These are phyloP conservation scores for Pomatorhinus ruficollis DNA, from an alignment of 2,113 vertebrate species.

Conservation along the genomic window DNA sequence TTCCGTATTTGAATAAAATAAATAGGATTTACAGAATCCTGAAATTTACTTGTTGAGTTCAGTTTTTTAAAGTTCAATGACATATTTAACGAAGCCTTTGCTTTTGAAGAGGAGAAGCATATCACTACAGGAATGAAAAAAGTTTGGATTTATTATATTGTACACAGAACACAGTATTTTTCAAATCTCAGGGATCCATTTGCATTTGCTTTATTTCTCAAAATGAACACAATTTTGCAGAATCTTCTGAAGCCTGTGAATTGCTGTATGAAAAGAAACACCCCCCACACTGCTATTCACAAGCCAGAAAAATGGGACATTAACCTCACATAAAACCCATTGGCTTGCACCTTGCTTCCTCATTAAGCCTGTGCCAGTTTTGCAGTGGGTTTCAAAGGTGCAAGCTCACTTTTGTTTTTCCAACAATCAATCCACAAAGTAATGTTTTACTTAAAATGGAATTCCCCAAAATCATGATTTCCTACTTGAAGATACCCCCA, in stretches of 20 bases:
- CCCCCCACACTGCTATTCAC: neutral
- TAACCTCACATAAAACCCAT: conserved; percentile 48
- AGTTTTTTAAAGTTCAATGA: neutral
- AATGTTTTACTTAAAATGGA: neutral
- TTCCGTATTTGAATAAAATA: neutral
- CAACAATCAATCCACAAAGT: neutral
- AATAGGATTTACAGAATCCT: neutral
- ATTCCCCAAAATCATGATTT: neutral
- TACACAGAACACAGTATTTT: neutral
- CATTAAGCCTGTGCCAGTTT: conserved; percentile 2
- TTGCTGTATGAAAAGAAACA: neutral
- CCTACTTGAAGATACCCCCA: neutral
- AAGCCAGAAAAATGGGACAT: conserved; percentile 23
- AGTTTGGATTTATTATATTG: neutral
- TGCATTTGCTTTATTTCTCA: conserved; percentile 23
- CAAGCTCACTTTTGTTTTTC: neutral
- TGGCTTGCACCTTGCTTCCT: conserved; percentile 18
- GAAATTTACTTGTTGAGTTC: neutral
- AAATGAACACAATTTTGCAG: neutral
- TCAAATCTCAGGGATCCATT: neutral
- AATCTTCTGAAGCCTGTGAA: neutral
- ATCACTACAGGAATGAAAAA: neutral
- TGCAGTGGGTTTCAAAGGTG: conserved; percentile 1
- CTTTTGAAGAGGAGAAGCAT: neutral
- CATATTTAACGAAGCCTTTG: neutral